Conservation (phyloP, 2,888 invertebrate species). For the Graphium colonna region DNA sequence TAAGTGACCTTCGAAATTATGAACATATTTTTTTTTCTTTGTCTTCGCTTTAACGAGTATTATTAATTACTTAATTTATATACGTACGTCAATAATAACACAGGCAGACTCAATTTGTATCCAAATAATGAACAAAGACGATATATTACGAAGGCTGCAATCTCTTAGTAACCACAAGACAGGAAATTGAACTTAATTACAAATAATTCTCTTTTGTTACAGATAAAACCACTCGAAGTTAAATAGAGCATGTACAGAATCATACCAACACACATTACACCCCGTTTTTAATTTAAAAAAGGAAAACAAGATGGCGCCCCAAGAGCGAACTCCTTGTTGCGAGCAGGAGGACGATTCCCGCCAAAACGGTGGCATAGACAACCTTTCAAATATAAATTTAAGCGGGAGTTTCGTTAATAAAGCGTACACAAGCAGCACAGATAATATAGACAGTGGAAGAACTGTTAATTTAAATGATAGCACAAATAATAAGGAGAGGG, state of each 20-base stretch:
- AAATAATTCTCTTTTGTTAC: conserved; percentile 25
- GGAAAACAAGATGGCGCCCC: conserved; percentile 76
- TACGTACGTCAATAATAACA: too few species aligned
- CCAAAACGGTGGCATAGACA: conserved; percentile 44
- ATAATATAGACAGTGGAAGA: conserved; percentile 39
- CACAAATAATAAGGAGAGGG: conserved; percentile 33
- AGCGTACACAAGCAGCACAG: conserved; percentile 54
- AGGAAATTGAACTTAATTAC: conserved; percentile 10
- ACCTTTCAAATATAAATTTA: conserved; percentile 63
- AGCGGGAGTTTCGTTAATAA: conserved; percentile 64
- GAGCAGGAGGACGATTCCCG: conserved; percentile 55
- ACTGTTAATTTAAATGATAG: conserved; percentile 24
- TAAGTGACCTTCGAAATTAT: too few species aligned
- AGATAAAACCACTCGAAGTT: conserved; percentile 25
- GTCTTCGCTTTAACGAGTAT: background rate
- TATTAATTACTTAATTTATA: background rate
- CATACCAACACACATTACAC: conserved; percentile 1
- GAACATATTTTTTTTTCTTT: too few species aligned
- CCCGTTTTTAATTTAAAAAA: too few species aligned
- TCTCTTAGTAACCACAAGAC: background rate
- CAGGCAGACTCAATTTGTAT: too few species aligned
- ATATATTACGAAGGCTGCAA: background rate
- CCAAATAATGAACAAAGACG: background rate
- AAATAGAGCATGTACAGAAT: conserved; percentile 29
- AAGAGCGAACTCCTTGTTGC: conserved; percentile 70